Evolutionary conservation across 2,888 invertebrate genomes (phyloP).

Genomic region (Incurvaria masculella): DNA sequence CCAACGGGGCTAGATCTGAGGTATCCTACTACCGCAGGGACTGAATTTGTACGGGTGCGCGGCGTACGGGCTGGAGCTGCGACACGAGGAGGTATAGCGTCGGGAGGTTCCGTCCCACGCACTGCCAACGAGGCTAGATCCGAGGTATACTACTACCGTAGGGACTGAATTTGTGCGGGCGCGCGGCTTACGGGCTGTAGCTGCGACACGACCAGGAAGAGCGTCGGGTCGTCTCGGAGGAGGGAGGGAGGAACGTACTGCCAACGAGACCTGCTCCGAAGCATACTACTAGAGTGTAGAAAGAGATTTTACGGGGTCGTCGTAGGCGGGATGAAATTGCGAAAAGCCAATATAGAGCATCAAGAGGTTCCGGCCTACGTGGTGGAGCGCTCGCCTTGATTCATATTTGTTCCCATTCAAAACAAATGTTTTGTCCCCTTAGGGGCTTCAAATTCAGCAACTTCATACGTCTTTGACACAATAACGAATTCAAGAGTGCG

Average conservation of each 20-base stretch:
- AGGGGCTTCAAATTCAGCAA: no score
- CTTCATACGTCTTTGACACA: no score
- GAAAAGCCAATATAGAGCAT: no score
- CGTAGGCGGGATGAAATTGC: conserved; percentile 17
- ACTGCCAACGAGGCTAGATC: conserved; percentile 44
- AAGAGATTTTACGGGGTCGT: conserved; percentile 52
- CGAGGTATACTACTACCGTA: conserved; percentile 22
- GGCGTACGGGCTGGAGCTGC: conserved; percentile 67
- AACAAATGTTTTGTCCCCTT: no score
- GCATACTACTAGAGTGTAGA: conserved; percentile 20
- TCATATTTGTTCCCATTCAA: no score
- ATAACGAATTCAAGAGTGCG: no score
- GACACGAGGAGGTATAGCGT: conserved; percentile 71
- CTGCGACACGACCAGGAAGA: no score
- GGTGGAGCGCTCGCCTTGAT: no score
- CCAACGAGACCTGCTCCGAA: conserved; percentile 21
- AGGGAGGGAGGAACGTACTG: no score
- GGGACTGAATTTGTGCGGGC: conserved; percentile 44
- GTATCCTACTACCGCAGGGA: conserved; percentile 20
- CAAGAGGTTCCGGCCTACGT: no score
- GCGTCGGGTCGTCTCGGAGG: no score
- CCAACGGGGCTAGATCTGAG: conserved; percentile 21
- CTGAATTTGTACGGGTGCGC: conserved; percentile 40
- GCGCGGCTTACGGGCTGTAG: conserved; percentile 27
- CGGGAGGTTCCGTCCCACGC: conserved; percentile 58